Evolutionary conservation across 2,113 vertebrate genomes (phyloP), one percentile per base, ranked within the genome.

Genomic region (Nerophis ophidion): DNA sequence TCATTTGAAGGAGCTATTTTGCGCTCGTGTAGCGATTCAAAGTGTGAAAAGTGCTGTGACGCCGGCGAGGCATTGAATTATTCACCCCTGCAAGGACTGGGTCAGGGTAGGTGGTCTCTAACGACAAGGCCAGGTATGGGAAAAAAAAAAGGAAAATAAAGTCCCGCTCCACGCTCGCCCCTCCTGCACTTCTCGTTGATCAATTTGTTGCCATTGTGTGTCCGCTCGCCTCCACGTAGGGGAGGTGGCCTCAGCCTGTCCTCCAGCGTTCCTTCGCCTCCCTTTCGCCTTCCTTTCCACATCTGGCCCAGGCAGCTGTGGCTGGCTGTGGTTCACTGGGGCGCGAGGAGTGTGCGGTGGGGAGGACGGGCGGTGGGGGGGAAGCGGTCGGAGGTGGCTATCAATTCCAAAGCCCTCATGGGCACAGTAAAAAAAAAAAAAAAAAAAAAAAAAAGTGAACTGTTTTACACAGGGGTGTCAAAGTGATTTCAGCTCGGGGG

Each of bases 261-360:
- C 74, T 83, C 79, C 75, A 77, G 82, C 78, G 73, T 75, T 79
- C 81, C 74, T 56, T 80, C 74, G 79, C 57, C 75, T 80, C 74
- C 69, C 66, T 71, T 67, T 75, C 42, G 36, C 84, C 81, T 82
- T 73, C 63, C 75, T 68, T 77, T 83, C 60, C 92, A 95, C 96
- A 97, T 96, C 93, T 96, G 96, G 95, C 89, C 26, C 90, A 96
- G 93, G 93, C 94, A 97, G 94, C 96, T 97, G 94, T 91, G 92
- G 93, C 92, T 98, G 96, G 95, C 95, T 89, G 76, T 88, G 87
- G 86, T 96, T 97, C 95, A 96, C 94, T 91, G 90, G 92, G 91
- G 93, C 93, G 84, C 72, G 85, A 82, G 84, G 86, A 82, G 82
- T 80, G 80, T 86, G 80, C 77, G 72, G 26, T 26, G 72, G 80